Evolutionary conservation across 1,140 invertebrate species (phyloP).

Genomic region (Drosophila auraria): DNA sequence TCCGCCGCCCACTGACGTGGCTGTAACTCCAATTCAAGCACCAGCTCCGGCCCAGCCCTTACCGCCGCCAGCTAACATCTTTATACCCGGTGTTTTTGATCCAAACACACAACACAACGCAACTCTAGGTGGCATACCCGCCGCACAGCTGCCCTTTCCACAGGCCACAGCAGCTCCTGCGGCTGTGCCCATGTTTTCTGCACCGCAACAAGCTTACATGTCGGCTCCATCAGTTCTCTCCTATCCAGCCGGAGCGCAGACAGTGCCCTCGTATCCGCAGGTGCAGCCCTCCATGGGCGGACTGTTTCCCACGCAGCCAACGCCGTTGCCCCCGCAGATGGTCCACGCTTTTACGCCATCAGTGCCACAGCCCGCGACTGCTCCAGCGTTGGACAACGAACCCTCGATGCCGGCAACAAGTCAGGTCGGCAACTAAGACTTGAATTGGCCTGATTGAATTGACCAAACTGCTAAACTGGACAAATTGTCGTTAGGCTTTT

Average conservation of each 20-base stretch:
- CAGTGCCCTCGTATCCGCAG: constrained; percentile 81
- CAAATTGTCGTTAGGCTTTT: constrained; percentile 69
- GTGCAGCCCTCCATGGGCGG: constrained; percentile 80
- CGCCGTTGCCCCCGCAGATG: constrained; percentile 80
- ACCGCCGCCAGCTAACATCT: constrained; percentile 66
- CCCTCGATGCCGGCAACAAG: constrained; percentile 15
- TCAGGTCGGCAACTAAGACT: constrained; percentile 37
- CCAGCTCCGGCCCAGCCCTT: constrained; percentile 34
- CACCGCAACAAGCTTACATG: constrained; percentile 74
- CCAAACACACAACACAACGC: constrained; percentile 42
- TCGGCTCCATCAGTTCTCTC: constrained; percentile 73
- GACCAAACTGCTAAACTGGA: constrained; percentile 32
- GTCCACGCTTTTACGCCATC: constrained; percentile 62
- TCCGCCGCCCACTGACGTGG: constrained; percentile 5
- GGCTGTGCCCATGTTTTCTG: constrained; percentile 48
- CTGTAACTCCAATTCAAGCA: constrained; percentile 12
- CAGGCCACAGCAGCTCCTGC: constrained; percentile 63
- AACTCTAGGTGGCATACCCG: constrained; percentile 61
- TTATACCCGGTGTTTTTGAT: constrained; percentile 68
- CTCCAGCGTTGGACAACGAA: constrained; percentile 18
- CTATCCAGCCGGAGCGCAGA: constrained; percentile 75
- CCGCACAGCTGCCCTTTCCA: constrained; percentile 70
- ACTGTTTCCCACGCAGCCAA: constrained; percentile 73
- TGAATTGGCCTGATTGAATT: constrained; percentile 5
- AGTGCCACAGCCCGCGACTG: constrained; percentile 8